These are phyloP conservation scores for Coelopa pilipes DNA, from an alignment of 2,888 invertebrate genomes.

Conservation along the genomic window DNA sequence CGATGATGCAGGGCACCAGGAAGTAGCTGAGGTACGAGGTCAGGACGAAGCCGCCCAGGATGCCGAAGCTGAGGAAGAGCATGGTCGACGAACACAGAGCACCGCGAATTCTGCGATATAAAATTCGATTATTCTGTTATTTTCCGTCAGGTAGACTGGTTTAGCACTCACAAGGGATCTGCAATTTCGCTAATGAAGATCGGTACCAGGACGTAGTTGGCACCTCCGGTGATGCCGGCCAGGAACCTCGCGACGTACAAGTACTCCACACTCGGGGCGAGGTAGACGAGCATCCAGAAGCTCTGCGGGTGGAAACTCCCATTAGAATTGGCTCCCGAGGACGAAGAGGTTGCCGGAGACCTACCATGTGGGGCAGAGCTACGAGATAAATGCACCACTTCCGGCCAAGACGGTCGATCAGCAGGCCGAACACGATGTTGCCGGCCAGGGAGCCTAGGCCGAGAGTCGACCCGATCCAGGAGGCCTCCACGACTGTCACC, in stretches of 20 bases:
- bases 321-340: neutral
- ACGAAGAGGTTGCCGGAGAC: conserved; percentile 38
- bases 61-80: conserved; percentile 59
- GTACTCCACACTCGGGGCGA: conserved; percentile 53
- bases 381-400: conserved; percentile 56
- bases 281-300: conserved; percentile 59
- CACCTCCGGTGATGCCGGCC: conserved; percentile 62
- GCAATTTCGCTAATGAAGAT: conserved; percentile 63
- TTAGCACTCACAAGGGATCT: conserved; percentile 53
- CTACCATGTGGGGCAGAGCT: conserved; percentile 58
- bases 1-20: conserved; percentile 54
- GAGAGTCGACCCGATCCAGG: conserved; percentile 62
- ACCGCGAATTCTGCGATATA: conserved; percentile 58
- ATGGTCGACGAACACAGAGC: conserved; percentile 58
- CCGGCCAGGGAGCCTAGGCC: conserved; percentile 59
- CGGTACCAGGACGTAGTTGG: conserved; percentile 56
- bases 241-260: conserved; percentile 59
- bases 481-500: conserved; percentile 52
- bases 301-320: conserved; percentile 44
- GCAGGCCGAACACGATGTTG: conserved; percentile 54
- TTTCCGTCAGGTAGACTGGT: too few species aligned
- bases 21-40: conserved; percentile 57
- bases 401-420: conserved; percentile 57
- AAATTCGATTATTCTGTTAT: neutral
- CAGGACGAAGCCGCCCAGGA: conserved; percentile 57